A percentile compares a stretch with the other conserved stretches of the same genome.
Evolutionary conservation across 2,888 invertebrate genomes (phyloP).

Genomic region (Agonopterix alstromeriana): DNA sequence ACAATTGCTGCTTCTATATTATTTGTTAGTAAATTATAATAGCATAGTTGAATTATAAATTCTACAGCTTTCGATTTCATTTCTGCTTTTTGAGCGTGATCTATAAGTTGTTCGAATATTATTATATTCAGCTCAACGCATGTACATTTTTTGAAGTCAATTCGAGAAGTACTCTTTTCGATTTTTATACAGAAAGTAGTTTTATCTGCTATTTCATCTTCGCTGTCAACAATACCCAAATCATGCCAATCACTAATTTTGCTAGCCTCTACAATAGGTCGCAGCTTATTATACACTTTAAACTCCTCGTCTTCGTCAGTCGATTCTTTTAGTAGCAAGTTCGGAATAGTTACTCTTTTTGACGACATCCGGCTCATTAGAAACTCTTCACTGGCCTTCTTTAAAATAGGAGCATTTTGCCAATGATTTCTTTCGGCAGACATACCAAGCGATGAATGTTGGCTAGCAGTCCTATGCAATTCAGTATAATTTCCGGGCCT

Average conservation of each 20-base stretch:
- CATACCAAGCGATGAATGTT: no score
- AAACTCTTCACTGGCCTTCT: constrained; percentile 12
- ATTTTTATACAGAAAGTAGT: constrained; percentile 38
- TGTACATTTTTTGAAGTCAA: constrained; percentile 49
- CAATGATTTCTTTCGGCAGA: no score
- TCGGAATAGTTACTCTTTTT: constrained; percentile 55
- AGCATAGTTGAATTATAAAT: constrained; percentile 43
- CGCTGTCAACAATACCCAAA: constrained; percentile 49
- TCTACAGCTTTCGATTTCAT: constrained; percentile 48
- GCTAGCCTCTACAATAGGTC: constrained; percentile 48
- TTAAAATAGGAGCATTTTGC: no score
- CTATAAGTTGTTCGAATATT: constrained; percentile 53
- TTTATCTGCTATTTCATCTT: constrained; percentile 26
- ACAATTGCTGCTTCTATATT: constrained; percentile 34
- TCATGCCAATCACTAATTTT: constrained; percentile 45
- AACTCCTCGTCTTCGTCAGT: constrained; percentile 16
- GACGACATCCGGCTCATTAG: constrained; percentile 17
- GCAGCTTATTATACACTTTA: constrained; percentile 45
- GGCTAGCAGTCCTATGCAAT: no score
- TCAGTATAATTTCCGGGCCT: no score
- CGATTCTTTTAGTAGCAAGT: constrained; percentile 21
- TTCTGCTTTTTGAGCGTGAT: constrained; percentile 60
- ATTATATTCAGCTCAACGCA: constrained; percentile 54
- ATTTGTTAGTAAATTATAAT: constrained; percentile 44
- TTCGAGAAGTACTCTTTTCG: constrained; percentile 50